Evolutionary conservation across 2,888 invertebrate species (phyloP), one percentile per base, ranked within the genome.

Genomic region (Callinectes sapidus): DNA sequence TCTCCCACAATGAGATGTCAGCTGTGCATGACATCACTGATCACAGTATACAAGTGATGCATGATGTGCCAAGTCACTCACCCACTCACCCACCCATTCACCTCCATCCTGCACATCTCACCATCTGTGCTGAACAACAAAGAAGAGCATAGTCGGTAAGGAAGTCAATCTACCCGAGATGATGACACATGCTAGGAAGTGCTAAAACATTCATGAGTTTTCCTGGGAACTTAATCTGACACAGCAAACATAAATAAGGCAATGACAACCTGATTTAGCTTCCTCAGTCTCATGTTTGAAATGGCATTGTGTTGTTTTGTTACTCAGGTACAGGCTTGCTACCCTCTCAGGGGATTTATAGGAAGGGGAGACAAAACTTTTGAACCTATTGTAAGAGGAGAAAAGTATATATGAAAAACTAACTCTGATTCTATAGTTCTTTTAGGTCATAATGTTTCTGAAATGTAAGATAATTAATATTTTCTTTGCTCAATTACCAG

Each of bases 61-160:
- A 89, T 89, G 48, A 89, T 13, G 77, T 89, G 3, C 5, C 89
- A n/a, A 61, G 35, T 66, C 89, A 35, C 66, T 66, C 39, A 3
- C n/a, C 48, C 61, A 42, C 32, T 48, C 42, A 35, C 42, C 71
- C 39, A 42, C 48, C 32, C 39, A 39, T 89, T 10, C 89, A 71
- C 48, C 77, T 89, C 71, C 89, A 89, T 71, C 66, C 89, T 48
- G 89, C 66, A 66, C 90, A 87, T 66, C 13, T 71, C 54, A 28
- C 77, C 48, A 39, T 89, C 16, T 77, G 77, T 77, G 39, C 89
- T 28, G 54, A 77, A 10, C 89, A 71, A 35, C 42, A 71, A 71
- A 89, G 89, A 77, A 89, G 89, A 89, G 42, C 71, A 42, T 89
- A 89, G 77, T 18, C n/a, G n/a, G 8, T 77, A 77, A 16, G 42